phyloP scores from a whole-genome alignment of 2,888 invertebrate species.

The Drosophila kambysellisi region DNA sequence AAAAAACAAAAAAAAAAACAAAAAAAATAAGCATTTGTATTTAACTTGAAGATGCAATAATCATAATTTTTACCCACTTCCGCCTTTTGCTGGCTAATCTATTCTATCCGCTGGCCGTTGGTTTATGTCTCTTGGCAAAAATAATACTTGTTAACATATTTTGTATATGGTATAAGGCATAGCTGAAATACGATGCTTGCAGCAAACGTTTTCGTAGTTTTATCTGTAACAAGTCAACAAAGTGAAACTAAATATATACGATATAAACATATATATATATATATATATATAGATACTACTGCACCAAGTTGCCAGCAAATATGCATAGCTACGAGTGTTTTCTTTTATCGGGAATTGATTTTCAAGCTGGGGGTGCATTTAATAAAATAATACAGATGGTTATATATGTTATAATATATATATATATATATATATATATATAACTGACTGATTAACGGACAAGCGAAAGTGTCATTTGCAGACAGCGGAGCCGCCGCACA shows the following conservation, averaged over 20 bases:
- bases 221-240: slow-evolving; percentile 31
- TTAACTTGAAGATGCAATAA: slow-evolving; percentile 26
- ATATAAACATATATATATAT: slow-evolving; percentile 19
- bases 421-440: no score
- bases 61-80: not conserved
- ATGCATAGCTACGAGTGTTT: not conserved
- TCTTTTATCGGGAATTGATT: not conserved
- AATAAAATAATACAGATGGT: not conserved
- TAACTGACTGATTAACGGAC: not conserved
- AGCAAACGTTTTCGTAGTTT: slow-evolving; percentile 23
- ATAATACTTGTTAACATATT: slow-evolving; percentile 35
- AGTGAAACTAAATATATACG: slow-evolving; percentile 45
- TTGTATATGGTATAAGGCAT: slow-evolving; percentile 33
- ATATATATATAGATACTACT: not conserved
- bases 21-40: slow-evolving; percentile 16
- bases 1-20: not conserved
- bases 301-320: slow-evolving; percentile 7
- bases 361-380: not conserved
- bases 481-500: slow-evolving; percentile 5
- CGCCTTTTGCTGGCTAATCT: not conserved
- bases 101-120: slow-evolving; percentile 9
- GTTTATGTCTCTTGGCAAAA: slow-evolving; percentile 5
- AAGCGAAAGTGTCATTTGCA: not conserved
- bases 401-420: not conserved
- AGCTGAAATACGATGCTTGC: slow-evolving; percentile 23